Evolutionary conservation across 2,113 vertebrate species (phyloP), one percentile per base, ranked within the genome.

Genomic region (Prochilodus magdalenae): DNA sequence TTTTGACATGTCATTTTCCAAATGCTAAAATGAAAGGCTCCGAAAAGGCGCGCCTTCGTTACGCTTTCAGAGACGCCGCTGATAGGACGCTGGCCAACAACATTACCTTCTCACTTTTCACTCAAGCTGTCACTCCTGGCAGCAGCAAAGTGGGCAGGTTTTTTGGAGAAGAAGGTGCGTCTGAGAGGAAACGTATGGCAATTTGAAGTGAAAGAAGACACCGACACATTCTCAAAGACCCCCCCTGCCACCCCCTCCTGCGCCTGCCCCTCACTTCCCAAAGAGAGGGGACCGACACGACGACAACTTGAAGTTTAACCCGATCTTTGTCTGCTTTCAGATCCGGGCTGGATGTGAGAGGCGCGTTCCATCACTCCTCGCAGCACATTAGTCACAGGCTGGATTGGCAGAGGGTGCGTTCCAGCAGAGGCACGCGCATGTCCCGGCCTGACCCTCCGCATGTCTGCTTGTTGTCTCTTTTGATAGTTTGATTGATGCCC

Each of bases 131-230:
- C 86, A 85, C 84, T 85, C 87, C 73, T 76, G 86, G 91, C 73
- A 78, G 79, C 55, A 66, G 83, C 29, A 51, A 82, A 79, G 77
- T 53, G 53, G 33, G 73, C 29, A 27, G 76, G 53, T 20, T 77
- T 36, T 55, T 44, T 11, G 8, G 40, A 11, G 18, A 88, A 90
- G 88, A 90, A 89, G 88, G 85, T 84, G 85, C 85, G 49, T 90
- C 90, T 89, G 90, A 55, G 67, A 73, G 70, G 85, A 90, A 90
- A 92, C 75, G 88, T 91, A 88, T 90, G 86, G 85, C 89, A 91
- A 84, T 90, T 92, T 91, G 89, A 91, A 94, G 90, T 88, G 78
- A 89, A 89, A 92, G 84, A 91, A 89, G 91, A 92, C 90, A 91
- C 80, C 89, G 89, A 90, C 91, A 89, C 90, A 90, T 91, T 89